phyloP scores from a whole-genome alignment of 2,888 invertebrate species.

The Sericinus montela region DNA sequence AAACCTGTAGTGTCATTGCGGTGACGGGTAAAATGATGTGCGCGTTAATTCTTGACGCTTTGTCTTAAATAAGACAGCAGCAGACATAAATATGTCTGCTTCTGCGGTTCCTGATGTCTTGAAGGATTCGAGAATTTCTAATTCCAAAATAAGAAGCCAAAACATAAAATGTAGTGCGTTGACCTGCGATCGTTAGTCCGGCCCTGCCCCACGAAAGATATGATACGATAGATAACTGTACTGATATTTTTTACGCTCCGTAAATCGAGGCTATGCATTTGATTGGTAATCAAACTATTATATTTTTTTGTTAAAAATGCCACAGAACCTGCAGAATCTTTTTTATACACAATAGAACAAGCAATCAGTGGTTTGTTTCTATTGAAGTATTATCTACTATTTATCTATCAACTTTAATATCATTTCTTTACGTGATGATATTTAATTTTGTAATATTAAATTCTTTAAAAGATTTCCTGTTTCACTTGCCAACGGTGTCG shows the following conservation, averaged over 20 bases:
- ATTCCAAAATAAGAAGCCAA: conserved; percentile 48
- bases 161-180: conserved; percentile 47
- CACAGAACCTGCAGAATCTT: conserved; percentile 14
- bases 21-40: conserved; percentile 5
- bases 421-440: conserved; percentile 12
- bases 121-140: conserved; percentile 42
- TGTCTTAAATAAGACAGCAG: too few species aligned
- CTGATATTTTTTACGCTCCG: conserved; percentile 60
- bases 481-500: conserved; percentile 31
- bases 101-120: conserved; percentile 16
- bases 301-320: conserved; percentile 14
- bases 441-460: conserved; percentile 20
- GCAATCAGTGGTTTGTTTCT: conserved; percentile 3
- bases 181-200: conserved; percentile 38
- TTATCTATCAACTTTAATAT: conserved; percentile 16
- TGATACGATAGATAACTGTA: conserved; percentile 76
- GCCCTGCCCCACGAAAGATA: conserved; percentile 62
- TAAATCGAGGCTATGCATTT: conserved; percentile 60
- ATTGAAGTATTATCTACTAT: conserved; percentile 8
- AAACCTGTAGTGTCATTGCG: conserved; percentile 6
- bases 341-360: conserved; percentile 6
- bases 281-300: conserved; percentile 43
- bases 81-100: neutral
- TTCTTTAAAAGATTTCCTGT: conserved; percentile 26
- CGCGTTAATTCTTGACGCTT: neutral